Base-by-base conservation (phyloP, 30 jellyfish, hydroid and myxozoan genomes). In the Mastigias papua region DNA sequence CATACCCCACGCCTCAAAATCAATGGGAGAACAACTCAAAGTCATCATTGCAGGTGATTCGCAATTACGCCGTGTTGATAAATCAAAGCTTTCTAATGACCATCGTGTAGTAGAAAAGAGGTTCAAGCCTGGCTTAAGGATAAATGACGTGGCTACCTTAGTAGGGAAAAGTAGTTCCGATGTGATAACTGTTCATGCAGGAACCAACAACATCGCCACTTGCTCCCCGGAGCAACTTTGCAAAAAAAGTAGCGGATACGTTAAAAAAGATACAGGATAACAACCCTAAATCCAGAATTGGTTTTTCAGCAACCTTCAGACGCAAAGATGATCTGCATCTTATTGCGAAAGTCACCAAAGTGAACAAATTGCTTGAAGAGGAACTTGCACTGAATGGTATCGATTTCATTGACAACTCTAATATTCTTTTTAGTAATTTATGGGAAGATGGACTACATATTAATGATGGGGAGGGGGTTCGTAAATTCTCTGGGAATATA, bases 201-300 rank as follows among this genome's bases (percentile, higher is more conserved):
- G 69, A 57, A 57, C 69, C 30, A 17, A 23, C 69, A 23, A 57
- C 30, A 0, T 57, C 69, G 30, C 27, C 30, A 23, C 88, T 17
- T 17, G 31, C 31, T 5, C 88, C 48, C 88, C 76, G 32, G 64
- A 77, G 64, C 61, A 77, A 16, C 77, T 77, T 5, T 23, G 77
- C 26, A 25, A 77, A 27, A 73, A 54, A 50, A 77, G 26, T 29
- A 58, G 7, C 9, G 58, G 60, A 0, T 20, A 42, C 69, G 0
- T 23, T 57, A 23, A 20, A 10, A 57, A 23, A 3, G 30, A 57
- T 57, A 57, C 8, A 20, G 19, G 69, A 20, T 16, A 66, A 23
- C 30, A 66, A 66, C 51, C 78, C 23, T 32, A 22, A 28, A 21
- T 66, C 78, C 51, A 22, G 7, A 66, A 32, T 21, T 26, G 78